Conservation (phyloP, 2,888 invertebrate species). For the Coelopa pilipes region DNA sequence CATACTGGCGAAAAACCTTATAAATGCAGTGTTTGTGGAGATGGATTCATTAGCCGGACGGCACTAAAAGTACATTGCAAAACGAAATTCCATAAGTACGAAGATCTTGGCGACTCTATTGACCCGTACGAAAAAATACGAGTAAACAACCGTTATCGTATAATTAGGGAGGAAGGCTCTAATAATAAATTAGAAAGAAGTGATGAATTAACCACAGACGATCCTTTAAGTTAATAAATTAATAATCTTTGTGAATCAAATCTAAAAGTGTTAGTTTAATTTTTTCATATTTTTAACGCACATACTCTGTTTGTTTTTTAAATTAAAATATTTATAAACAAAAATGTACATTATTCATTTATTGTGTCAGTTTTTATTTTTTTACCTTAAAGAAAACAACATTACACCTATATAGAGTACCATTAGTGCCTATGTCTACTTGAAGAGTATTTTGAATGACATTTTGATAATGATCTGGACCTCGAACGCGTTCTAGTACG, state of each 20-base stretch:
- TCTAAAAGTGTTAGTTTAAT: no score
- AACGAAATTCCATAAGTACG: slow-evolving; percentile 70
- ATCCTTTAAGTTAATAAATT: no score
- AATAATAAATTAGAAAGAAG: no score
- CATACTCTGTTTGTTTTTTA: no score
- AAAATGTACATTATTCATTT: no score
- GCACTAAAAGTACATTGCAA: slow-evolving; percentile 74
- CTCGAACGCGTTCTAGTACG: slow-evolving; percentile 34
- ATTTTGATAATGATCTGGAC: slow-evolving; percentile 58
- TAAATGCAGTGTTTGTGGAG: slow-evolving; percentile 75
- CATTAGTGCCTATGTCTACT: slow-evolving; percentile 43
- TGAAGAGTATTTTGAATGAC: slow-evolving; percentile 56
- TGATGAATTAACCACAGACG: no score
- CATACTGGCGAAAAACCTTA: slow-evolving; percentile 77
- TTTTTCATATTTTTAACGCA: no score
- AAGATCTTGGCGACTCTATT: slow-evolving; percentile 44
- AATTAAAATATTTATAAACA: no score
- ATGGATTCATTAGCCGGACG: slow-evolving; percentile 76
- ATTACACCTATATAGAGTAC: no score
- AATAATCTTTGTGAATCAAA: no score
- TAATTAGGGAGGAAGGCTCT: not conserved
- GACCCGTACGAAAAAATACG: slow-evolving; percentile 61
- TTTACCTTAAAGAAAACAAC: no score
- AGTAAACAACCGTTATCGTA: slow-evolving; percentile 46
- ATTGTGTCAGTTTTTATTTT: no score